A percentile compares a stretch with the other conserved stretches of the same genome.
phyloP scores from a whole-genome alignment of 2,113 vertebrate genomes.

The Acanthisitta chloris region DNA sequence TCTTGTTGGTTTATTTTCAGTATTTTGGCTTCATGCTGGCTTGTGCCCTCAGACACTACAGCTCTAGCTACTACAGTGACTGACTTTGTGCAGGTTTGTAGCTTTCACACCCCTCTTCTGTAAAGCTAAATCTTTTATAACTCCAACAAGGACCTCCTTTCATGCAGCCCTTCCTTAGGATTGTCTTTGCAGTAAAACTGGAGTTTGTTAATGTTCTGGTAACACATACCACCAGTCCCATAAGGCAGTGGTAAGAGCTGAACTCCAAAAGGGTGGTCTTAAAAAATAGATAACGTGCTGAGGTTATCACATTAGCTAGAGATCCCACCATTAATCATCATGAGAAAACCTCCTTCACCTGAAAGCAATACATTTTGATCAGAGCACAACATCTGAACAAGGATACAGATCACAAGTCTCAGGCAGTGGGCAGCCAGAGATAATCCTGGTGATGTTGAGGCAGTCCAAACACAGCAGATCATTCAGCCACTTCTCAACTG shows the following conservation, averaged over 20 bases:
- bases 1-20: neutral
- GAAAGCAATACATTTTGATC: neutral
- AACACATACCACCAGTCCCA: neutral
- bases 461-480: constrained; percentile 95
- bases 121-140: neutral
- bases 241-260: rapidly evolving
- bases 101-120: neutral
- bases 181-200: neutral
- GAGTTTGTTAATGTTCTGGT: neutral
- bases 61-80: neutral
- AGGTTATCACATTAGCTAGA: neutral
- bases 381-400: neutral
- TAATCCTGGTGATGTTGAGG: constrained; percentile 88
- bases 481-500: constrained; percentile 94
- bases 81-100: neutral
- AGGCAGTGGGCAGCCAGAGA: constrained; percentile 93
- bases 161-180: neutral
- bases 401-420: constrained; percentile 97
- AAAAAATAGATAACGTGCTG: rapidly evolving
- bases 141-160: neutral
- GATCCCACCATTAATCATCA: neutral
- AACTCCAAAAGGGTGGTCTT: neutral
- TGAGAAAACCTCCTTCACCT: neutral
- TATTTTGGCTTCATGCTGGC: neutral
- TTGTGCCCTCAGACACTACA: neutral